Conservation (phyloP, 2,113 vertebrate species). For the Mola mola region DNA sequence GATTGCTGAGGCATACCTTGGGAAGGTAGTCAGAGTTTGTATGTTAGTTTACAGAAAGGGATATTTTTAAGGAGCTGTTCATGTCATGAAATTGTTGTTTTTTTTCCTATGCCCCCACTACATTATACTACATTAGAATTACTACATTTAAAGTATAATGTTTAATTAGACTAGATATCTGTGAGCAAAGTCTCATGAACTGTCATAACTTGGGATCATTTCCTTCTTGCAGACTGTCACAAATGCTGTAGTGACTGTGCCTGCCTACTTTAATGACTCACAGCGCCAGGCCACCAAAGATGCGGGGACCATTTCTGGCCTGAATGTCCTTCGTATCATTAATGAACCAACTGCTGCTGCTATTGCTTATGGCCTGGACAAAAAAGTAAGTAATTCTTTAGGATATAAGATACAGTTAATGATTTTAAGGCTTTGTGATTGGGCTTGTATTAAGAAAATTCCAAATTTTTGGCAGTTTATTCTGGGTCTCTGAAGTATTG, state of each 20-base stretch:
- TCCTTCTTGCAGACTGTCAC: conserved; percentile 60
- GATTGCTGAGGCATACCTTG: conserved; percentile 82
- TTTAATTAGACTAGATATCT: too few relatives aligned
- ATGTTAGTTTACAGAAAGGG: neutral
- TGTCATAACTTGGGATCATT: neutral
- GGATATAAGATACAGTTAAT: neutral
- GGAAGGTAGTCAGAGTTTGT: conserved; percentile 68
- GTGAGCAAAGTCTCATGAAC: neutral
- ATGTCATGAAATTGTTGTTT: too few relatives aligned
- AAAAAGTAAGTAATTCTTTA: conserved; percentile 67
- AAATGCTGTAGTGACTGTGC: conserved; percentile 81
- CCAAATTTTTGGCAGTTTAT: too few relatives aligned
- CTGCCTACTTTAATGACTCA: conserved; percentile 83
- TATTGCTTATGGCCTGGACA: conserved; percentile 83
- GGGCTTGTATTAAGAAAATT: too few relatives aligned
- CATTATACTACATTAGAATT: too few relatives aligned
- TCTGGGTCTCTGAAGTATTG: too few relatives aligned
- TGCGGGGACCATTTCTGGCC: conserved; percentile 81
- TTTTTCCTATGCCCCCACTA: too few relatives aligned
- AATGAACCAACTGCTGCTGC: conserved; percentile 83
- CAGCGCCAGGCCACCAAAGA: conserved; percentile 84
- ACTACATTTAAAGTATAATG: too few relatives aligned
- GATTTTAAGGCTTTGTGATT: neutral
- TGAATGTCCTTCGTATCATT: conserved; percentile 82
- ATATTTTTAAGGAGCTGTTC: too few relatives aligned